phyloP scores from a whole-genome alignment of 2,888 invertebrate species.

The Leptothorax acervorum region DNA sequence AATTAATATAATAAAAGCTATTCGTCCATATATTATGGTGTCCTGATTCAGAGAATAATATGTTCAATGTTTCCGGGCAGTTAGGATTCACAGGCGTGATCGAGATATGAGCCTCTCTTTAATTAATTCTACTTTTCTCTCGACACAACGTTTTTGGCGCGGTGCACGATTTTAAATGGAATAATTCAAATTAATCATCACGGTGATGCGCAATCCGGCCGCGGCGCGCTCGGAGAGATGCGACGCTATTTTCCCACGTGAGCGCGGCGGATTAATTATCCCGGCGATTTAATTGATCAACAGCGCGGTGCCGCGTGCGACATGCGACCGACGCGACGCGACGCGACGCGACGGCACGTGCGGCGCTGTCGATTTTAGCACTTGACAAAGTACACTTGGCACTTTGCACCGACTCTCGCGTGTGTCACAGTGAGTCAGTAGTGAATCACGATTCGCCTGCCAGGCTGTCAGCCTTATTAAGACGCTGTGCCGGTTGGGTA shows the following conservation, averaged over 20 bases:
- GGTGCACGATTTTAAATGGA: background rate
- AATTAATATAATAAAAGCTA: background rate
- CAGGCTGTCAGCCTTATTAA: constrained; percentile 32
- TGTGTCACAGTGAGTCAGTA: constrained; percentile 52
- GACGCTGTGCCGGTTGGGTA: constrained; percentile 32
- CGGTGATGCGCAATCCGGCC: constrained; percentile 2
- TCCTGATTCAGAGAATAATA: background rate
- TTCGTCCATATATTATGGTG: background rate
- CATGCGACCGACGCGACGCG: background rate
- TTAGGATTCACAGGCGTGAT: background rate
- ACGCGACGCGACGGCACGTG: constrained; percentile 29
- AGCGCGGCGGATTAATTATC: constrained; percentile 36
- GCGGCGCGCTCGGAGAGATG: background rate
- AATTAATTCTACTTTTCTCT: background rate
- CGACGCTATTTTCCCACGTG: constrained; percentile 34
- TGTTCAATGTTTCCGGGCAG: background rate
- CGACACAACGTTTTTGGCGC: background rate
- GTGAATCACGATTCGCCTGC: constrained; percentile 40
- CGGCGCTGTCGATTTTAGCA: constrained; percentile 47
- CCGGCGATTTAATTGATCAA: constrained; percentile 39
- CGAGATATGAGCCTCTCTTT: no score
- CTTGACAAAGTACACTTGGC: constrained; percentile 51
- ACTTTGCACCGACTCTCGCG: constrained; percentile 51
- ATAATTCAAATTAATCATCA: constrained; percentile 29
- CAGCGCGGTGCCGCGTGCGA: constrained; percentile 25